phyloP scores from a whole-genome alignment of 2,797 vertebrate genomes.

The Novumbra hubbsi region DNA sequence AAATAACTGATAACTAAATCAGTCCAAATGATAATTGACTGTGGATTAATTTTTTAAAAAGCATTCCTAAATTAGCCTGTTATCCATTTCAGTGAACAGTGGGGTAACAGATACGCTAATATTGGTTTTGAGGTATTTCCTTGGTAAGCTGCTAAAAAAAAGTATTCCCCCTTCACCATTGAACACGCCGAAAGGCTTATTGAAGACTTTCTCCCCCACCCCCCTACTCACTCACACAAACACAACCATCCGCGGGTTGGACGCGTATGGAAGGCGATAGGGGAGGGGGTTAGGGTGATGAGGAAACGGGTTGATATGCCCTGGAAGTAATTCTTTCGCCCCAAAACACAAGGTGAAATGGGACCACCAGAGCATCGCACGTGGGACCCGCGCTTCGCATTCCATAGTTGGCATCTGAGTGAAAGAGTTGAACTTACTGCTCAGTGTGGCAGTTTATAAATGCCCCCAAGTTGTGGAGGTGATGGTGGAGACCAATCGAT shows the following conservation, averaged over 20 bases:
- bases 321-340: slow-evolving; percentile 79
- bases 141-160: slow-evolving; percentile 17
- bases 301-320: slow-evolving; percentile 78
- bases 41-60: too few relatives aligned
- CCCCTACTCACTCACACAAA: slow-evolving; percentile 45
- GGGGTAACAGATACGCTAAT: background rate
- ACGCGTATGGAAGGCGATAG: slow-evolving; percentile 25
- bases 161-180: slow-evolving; percentile 39
- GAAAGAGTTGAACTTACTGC: background rate
- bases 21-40: slow-evolving; percentile 19
- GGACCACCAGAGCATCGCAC: slow-evolving; percentile 56
- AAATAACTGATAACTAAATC: slow-evolving; percentile 19
- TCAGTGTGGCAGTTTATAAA: background rate
- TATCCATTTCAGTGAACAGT: background rate
- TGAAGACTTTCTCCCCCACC: slow-evolving; percentile 52
- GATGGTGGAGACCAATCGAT: too few relatives aligned
- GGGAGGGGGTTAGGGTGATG: slow-evolving; percentile 53
- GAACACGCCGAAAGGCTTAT: slow-evolving; percentile 51
- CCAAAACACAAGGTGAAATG: slow-evolving; percentile 59
- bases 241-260: slow-evolving; percentile 58
- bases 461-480: background rate
- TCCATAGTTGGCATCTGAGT: slow-evolving; percentile 6
- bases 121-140: slow-evolving; percentile 8
- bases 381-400: slow-evolving; percentile 45
- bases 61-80: background rate